A percentile compares a stretch with the other conserved stretches of the same genome.
These are phyloP conservation scores for Datnioides undecimradiatus DNA, from an alignment of 2,113 vertebrate genomes.

Conservation along the genomic window DNA sequence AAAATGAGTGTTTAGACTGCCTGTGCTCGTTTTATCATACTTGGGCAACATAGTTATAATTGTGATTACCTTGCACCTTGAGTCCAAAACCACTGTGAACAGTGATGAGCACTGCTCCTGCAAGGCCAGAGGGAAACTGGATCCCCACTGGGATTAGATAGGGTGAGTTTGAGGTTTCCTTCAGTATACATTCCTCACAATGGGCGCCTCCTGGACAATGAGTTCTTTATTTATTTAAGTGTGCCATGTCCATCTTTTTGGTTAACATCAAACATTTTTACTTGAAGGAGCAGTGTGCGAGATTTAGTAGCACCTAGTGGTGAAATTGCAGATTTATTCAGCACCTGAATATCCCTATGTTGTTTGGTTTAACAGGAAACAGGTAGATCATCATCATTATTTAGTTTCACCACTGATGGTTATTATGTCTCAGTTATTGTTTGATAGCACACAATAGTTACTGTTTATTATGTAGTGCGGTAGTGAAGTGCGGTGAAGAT, in stretches of 20 bases:
- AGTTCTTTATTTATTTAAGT: constrained; percentile 6
- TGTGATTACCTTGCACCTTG: constrained; percentile 52
- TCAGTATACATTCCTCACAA: constrained; percentile 63
- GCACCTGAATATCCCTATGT: no score
- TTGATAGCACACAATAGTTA: no score
- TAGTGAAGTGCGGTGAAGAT: no score
- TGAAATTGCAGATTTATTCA: no score
- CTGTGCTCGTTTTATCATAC: constrained; percentile 55
- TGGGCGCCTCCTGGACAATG: constrained; percentile 17
- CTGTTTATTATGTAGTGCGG: no score
- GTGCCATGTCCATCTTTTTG: constrained; percentile 1
- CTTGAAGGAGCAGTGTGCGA: neutral
- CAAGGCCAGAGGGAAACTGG: constrained; percentile 76
- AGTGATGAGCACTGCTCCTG: constrained; percentile 80
- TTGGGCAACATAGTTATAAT: constrained; percentile 27
- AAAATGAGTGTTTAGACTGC: constrained; percentile 45
- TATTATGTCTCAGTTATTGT: no score
- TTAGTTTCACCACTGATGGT: no score
- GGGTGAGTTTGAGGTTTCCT: constrained; percentile 81
- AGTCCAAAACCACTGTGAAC: constrained; percentile 58
- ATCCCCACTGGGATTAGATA: constrained; percentile 72
- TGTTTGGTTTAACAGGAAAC: no score
- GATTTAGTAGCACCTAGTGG: no score
- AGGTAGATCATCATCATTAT: no score
- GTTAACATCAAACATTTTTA: neutral